Evolutionary conservation across 92 coral and sea anemone genomes (phyloP), one percentile per base, ranked within the genome.

Genomic region (Palythoa heliodiscus): DNA sequence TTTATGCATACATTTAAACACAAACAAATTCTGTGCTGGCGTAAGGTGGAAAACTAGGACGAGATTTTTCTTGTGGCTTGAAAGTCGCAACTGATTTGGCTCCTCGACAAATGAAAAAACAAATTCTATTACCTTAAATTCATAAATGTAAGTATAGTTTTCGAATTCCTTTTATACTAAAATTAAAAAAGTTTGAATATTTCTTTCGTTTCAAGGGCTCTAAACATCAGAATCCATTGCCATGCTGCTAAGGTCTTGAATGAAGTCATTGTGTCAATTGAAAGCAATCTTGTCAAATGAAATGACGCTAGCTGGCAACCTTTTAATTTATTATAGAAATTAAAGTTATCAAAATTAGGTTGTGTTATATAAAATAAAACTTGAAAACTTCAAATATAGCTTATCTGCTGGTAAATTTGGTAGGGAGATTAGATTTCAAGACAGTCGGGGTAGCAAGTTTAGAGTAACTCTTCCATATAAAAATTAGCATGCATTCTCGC

Each of bases 191-290:
- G 3, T 17, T 16, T 39, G 43, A 11, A 0, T 14, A 5, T 3
- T 48, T 11, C 22, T 12, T 73, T 47, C 55, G 19, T 48, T 50
- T 50, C 39, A 40, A 74, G 39, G 43, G 54, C 29, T 15, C 8
- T 15, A 40, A 47, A 8, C 15, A 5, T 68, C 60, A 11, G 40
- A 15, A 78, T 8, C 57, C 57, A 47, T 20, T 14, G 73, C 64
- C 84, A 48, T 25, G 11, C 13, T 66, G 48, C 63, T 13, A 80
- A 66, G 84, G 84, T 80, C 74, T 80, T 67, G 74, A 47, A 80
- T 80, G 84, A 80, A 66, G 84, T 80, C 73, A 80, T 80, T n/a
- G 63, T 64, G 84, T 80, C 84, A 80, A 52, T 24, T 50, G 40
- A 29, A 69, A 54, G 20, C 68, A 17, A 15, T 23, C 25, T 17